Evolutionary conservation across 1,140 invertebrate species (phyloP).

Genomic region (Sesamia nonagrioides): DNA sequence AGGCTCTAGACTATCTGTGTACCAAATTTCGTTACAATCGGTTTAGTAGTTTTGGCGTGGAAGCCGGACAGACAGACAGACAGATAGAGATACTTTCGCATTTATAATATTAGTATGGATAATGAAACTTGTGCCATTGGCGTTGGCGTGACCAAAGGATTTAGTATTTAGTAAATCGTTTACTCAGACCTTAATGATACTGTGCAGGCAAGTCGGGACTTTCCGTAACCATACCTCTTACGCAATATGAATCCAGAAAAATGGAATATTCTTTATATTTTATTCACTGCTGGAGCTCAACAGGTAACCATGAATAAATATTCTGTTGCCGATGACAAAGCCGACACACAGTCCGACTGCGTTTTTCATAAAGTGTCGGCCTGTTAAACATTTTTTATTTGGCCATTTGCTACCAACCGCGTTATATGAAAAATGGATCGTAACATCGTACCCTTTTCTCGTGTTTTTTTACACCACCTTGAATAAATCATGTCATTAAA

Average conservation of each 20-base stretch:
- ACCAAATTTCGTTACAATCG: too few species aligned
- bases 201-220: conserved; percentile 53
- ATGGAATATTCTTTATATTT: conserved; percentile 86
- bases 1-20: too few species aligned
- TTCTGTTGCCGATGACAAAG: conserved; percentile 84
- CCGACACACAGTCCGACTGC: conserved; percentile 73
- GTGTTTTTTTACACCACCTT: conserved; percentile 59
- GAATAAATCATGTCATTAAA: conserved; percentile 88
- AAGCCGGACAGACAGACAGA: too few species aligned
- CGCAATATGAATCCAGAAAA: conserved; percentile 84
- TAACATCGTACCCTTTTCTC: conserved; percentile 86
- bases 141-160: too few species aligned
- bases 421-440: conserved; percentile 87
- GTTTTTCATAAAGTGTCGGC: conserved; percentile 87
- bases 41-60: too few species aligned
- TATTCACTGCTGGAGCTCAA: conserved; percentile 84
- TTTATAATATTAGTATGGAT: too few species aligned
- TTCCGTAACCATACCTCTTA: conserved; percentile 68
- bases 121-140: too few species aligned
- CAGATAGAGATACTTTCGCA: too few species aligned
- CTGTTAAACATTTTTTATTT: conserved; percentile 87
- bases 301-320: conserved; percentile 86
- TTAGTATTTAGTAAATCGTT: too few species aligned
- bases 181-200: too few species aligned
- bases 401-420: conserved; percentile 87